phyloP scores from a whole-genome alignment of 1,140 invertebrate species.

The Trinorchestia longiramus region DNA sequence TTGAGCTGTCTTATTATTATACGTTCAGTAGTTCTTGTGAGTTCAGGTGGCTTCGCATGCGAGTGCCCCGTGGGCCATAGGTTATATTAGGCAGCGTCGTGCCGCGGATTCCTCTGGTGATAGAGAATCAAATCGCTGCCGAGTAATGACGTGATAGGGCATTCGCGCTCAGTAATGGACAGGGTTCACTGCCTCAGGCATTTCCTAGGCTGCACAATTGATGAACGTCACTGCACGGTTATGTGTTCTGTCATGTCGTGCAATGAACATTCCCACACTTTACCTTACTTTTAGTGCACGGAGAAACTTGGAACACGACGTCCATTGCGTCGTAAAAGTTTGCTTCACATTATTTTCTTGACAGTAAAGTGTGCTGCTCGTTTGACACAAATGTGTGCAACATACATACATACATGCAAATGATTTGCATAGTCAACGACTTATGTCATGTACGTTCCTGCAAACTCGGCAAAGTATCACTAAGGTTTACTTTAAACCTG shows the following conservation, averaged over 20 bases:
- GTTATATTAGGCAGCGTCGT: slow-evolving; percentile 3
- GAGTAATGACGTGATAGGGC: slow-evolving; percentile 50
- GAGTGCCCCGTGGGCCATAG: neutral
- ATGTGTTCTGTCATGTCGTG: neutral
- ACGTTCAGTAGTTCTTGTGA: neutral
- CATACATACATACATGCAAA: too few species aligned
- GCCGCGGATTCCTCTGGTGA: slow-evolving; percentile 40
- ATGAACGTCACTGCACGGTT: neutral
- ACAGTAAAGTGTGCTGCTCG: neutral
- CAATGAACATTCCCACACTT: slow-evolving; percentile 23
- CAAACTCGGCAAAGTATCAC: too few species aligned
- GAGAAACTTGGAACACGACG: neutral
- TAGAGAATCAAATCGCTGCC: slow-evolving; percentile 52
- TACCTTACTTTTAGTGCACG: neutral
- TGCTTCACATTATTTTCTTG: neutral
- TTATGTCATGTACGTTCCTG: too few species aligned
- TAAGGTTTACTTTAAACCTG: neutral
- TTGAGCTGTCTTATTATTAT: neutral
- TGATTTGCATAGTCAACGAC: too few species aligned
- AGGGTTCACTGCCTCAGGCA: slow-evolving; percentile 15
- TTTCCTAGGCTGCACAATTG: slow-evolving; percentile 46
- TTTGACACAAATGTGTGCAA: neutral
- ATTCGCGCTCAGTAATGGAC: slow-evolving; percentile 26
- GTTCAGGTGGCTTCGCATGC: neutral
- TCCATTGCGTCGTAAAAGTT: neutral